Evolutionary conservation across 64 coral and sea anemone species (phyloP).

Genomic region (Actinia tenebrosa): DNA sequence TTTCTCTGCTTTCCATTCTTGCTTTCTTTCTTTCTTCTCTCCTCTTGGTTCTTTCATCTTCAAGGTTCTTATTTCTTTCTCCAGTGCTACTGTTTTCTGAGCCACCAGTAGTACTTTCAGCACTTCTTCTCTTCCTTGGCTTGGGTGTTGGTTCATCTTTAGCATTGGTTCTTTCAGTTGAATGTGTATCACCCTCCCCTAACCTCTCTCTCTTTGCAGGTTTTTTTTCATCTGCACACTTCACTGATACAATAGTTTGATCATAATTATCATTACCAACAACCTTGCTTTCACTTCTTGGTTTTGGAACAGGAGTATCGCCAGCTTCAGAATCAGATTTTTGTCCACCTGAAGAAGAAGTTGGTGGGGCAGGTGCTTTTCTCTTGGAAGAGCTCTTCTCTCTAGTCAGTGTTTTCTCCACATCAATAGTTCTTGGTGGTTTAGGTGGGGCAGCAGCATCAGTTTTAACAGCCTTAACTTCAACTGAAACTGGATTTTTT

Average conservation of each 20-base stretch:
- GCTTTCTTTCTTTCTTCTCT: slow-evolving; percentile 4
- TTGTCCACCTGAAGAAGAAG: not conserved
- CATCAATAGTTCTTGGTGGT: slow-evolving; percentile 39
- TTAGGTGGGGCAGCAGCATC: slow-evolving; percentile 32
- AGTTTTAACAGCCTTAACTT: not conserved
- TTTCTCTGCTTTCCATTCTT: not conserved
- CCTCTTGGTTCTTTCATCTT: not conserved
- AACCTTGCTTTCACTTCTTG: not conserved
- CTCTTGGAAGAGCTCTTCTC: slow-evolving; percentile 54
- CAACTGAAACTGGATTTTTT: slow-evolving; percentile 10
- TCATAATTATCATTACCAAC: not conserved
- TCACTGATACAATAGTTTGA: not conserved
- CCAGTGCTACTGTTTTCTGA: not conserved
- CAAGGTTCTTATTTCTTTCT: not conserved
- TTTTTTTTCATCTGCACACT: not conserved
- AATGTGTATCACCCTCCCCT: not conserved
- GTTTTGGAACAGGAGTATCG: not conserved
- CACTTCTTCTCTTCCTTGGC: slow-evolving; percentile 8
- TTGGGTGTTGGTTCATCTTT: not conserved
- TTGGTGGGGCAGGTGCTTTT: slow-evolving; percentile 53
- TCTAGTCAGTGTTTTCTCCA: slow-evolving; percentile 3
- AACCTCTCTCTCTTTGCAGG: not conserved
- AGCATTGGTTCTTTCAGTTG: not conserved
- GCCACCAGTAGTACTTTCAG: not conserved
- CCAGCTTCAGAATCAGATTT: not conserved